Percentiles rank a stretch among this genome's conserved stretches.
Conservation (phyloP, 2,888 invertebrate species). For the Suillia variegata region DNA sequence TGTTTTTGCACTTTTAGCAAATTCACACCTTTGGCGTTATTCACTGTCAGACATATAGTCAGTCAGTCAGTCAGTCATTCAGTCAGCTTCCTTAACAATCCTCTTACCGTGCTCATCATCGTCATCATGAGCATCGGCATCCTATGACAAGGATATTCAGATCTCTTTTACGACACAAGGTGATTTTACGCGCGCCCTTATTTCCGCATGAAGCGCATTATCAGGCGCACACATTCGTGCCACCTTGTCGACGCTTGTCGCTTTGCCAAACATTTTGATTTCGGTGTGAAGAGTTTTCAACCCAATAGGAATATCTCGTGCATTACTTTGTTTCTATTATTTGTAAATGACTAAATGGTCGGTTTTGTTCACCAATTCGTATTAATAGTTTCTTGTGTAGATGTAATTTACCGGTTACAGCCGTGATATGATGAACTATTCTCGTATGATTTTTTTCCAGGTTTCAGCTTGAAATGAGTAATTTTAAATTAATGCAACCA, state of each 20-base stretch:
- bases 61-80: too few relatives aligned
- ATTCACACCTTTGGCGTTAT: constrained; percentile 18
- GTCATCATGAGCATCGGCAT: constrained; percentile 2
- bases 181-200: constrained; percentile 13
- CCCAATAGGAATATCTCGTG: too few relatives aligned
- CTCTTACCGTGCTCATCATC: not conserved
- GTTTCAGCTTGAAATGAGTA: too few relatives aligned
- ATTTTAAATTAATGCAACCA: too few relatives aligned
- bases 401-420: too few relatives aligned
- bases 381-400: too few relatives aligned
- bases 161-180: constrained; percentile 2
- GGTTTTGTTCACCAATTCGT: too few relatives aligned
- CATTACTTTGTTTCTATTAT: too few relatives aligned
- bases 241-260: not conserved
- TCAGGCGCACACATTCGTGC: not conserved
- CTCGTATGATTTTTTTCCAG: not conserved
- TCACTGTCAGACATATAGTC: not conserved
- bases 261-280: not conserved
- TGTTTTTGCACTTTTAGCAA: constrained; percentile 19
- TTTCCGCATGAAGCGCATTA: constrained; percentile 10
- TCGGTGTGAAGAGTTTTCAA: too few relatives aligned
- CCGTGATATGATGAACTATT: too few relatives aligned
- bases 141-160: constrained; percentile 1
- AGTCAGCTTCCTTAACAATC: too few relatives aligned
- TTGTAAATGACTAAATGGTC: too few relatives aligned